Percentiles rank a stretch among this genome's conserved stretches.
Evolutionary conservation across 2,113 vertebrate species (phyloP).

Genomic region (Brachypteracias leptosomus): DNA sequence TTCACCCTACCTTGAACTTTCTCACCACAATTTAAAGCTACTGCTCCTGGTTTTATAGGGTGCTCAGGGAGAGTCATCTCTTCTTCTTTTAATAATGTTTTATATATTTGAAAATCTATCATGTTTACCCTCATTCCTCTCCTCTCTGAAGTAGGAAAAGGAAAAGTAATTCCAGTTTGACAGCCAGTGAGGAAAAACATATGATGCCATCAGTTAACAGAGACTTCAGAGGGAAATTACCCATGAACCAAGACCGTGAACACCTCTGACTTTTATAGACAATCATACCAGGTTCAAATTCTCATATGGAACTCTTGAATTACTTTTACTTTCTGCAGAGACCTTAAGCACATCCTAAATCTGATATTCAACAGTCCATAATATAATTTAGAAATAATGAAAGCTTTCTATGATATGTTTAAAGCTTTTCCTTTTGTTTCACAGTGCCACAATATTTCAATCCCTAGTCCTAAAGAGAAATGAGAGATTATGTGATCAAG

Average conservation of each 20-base stretch:
- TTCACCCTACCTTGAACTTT: not conserved
- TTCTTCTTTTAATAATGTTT: not conserved
- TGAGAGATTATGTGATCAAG: not conserved
- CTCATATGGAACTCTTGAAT: not conserved
- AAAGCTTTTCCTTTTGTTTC: not conserved
- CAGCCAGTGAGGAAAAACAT: not conserved
- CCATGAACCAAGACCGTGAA: not conserved
- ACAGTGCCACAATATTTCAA: not conserved
- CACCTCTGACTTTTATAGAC: not conserved
- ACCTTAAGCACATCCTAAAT: not conserved
- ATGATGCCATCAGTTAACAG: not conserved
- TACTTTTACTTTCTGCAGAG: not conserved
- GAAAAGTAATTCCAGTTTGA: not conserved
- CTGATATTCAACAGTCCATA: not conserved
- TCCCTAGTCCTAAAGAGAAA: not conserved
- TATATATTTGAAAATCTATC: not conserved
- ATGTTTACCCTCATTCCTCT: not conserved
- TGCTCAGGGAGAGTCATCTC: not conserved
- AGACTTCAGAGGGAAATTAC: not conserved
- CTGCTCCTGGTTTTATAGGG: not conserved
- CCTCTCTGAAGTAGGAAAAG: not conserved
- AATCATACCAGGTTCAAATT: not conserved
- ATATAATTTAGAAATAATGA: not conserved
- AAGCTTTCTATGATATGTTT: not conserved
- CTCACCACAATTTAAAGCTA: not conserved